phyloP scores from a whole-genome alignment of 2,797 vertebrate genomes.

The Danio jaintianensis region DNA sequence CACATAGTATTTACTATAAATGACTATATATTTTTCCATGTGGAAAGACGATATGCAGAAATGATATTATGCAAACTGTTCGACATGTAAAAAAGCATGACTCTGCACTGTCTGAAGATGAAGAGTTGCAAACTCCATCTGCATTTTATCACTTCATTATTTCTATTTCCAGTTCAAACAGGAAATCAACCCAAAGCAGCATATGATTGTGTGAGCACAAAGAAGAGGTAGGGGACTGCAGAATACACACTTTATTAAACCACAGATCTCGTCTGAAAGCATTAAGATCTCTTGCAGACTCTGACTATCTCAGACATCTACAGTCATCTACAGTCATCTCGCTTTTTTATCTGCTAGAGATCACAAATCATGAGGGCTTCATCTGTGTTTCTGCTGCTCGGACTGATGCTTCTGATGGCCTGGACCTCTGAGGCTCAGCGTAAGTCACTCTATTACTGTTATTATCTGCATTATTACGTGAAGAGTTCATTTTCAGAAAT shows the following conservation, averaged over 20 bases:
- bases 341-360: not conserved
- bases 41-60: too few species aligned
- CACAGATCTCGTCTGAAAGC: slow-evolving; percentile 17
- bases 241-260: not conserved
- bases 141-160: slow-evolving; percentile 2
- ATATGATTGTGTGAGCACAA: not conserved
- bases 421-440: slow-evolving; percentile 46
- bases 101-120: not conserved
- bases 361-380: slow-evolving; percentile 58
- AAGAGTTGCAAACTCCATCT: not conserved
- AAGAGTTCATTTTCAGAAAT: too few species aligned
- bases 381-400: slow-evolving; percentile 50
- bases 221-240: not conserved
- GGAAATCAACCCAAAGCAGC: not conserved
- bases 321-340: not conserved
- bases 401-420: slow-evolving; percentile 56
- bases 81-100: not conserved
- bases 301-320: not conserved
- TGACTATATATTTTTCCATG: too few species aligned
- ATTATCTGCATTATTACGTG: not conserved
- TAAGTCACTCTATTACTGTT: slow-evolving; percentile 61
- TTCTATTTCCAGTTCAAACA: slow-evolving; percentile 30
- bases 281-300: not conserved
- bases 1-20: too few species aligned
- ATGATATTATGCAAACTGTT: too few species aligned